These are phyloP conservation scores for Pelochelys cantorii DNA, from an alignment of 2,797 vertebrate species.

Conservation along the genomic window DNA sequence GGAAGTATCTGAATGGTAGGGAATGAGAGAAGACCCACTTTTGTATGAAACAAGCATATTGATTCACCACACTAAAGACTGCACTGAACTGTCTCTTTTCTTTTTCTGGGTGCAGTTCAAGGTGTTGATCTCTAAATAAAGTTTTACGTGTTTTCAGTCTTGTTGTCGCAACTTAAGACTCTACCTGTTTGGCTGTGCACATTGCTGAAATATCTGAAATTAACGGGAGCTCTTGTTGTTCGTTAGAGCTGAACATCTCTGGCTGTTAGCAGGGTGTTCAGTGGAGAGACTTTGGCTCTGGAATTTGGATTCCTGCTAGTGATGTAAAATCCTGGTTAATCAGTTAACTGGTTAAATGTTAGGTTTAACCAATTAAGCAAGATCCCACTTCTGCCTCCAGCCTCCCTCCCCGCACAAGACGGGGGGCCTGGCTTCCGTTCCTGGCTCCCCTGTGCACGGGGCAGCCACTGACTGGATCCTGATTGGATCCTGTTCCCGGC, in stretches of 20 bases:
- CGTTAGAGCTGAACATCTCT: background rate
- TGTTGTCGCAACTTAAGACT: background rate
- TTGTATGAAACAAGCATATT: background rate
- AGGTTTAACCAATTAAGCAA: too few species aligned
- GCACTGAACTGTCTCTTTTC: background rate
- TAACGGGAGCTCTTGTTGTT: background rate
- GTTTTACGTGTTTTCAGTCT: fast-evolving
- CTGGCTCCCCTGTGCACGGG: too few species aligned
- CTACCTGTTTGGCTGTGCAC: background rate
- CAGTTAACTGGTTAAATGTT: too few species aligned
- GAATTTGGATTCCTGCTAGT: too few species aligned
- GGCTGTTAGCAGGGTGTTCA: background rate
- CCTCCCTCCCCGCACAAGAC: background rate
- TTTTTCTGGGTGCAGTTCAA: background rate
- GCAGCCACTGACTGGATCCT: too few species aligned
- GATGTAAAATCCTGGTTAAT: too few species aligned
- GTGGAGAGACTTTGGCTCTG: background rate
- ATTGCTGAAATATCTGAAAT: background rate
- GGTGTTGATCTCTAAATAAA: background rate
- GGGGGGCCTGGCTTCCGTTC: too few species aligned
- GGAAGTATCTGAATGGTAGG: background rate
- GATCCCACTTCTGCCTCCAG: too few species aligned
- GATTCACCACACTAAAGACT: fast-evolving
- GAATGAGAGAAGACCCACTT: background rate
- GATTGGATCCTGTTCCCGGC: too few species aligned